These are phyloP conservation scores for Erannis defoliaria DNA, from an alignment of 2,888 invertebrate genomes.

Conservation along the genomic window DNA sequence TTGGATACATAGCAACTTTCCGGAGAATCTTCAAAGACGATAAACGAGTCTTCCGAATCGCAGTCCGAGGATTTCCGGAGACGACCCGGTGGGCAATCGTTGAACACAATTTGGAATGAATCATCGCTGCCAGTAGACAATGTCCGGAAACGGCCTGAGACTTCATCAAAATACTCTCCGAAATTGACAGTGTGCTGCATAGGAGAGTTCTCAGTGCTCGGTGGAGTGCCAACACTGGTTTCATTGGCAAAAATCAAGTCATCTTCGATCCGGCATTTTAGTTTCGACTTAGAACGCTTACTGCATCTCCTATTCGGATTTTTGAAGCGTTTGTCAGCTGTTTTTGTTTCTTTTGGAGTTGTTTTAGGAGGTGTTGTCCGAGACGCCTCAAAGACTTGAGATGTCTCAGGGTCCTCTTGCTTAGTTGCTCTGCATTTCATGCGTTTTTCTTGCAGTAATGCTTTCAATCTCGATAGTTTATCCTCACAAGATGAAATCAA, in stretches of 20 bases:
- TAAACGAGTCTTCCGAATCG: slow-evolving; percentile 87
- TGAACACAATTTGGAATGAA: slow-evolving; percentile 80
- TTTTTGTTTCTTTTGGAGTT: slow-evolving; percentile 46
- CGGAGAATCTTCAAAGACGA: slow-evolving; percentile 79
- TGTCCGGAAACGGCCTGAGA: slow-evolving; percentile 70
- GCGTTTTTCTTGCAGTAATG: slow-evolving; percentile 60
- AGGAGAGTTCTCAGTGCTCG: slow-evolving; percentile 55
- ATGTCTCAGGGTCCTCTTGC: slow-evolving; percentile 20
- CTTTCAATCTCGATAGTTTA: slow-evolving; percentile 70
- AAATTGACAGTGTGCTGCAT: slow-evolving; percentile 18
- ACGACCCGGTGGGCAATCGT: slow-evolving; percentile 57
- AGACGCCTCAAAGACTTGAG: slow-evolving; percentile 1
- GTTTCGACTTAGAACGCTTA: slow-evolving; percentile 56
- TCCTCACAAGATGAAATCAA: slow-evolving; percentile 72
- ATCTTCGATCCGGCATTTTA: slow-evolving; percentile 61
- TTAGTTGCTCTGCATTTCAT: slow-evolving; percentile 50
- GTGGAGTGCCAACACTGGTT: slow-evolving; percentile 57
- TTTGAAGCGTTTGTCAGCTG: slow-evolving; percentile 61
- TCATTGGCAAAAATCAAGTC: slow-evolving; percentile 66
- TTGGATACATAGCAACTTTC: slow-evolving; percentile 75
- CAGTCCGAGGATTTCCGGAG: slow-evolving; percentile 75
- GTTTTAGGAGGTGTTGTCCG: slow-evolving; percentile 46
- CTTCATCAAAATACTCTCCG: slow-evolving; percentile 71
- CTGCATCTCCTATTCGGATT: slow-evolving; percentile 55
- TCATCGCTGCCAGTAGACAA: slow-evolving; percentile 71